phyloP scores from a whole-genome alignment of 2,888 invertebrate genomes.

The Ochropleura plecta region DNA sequence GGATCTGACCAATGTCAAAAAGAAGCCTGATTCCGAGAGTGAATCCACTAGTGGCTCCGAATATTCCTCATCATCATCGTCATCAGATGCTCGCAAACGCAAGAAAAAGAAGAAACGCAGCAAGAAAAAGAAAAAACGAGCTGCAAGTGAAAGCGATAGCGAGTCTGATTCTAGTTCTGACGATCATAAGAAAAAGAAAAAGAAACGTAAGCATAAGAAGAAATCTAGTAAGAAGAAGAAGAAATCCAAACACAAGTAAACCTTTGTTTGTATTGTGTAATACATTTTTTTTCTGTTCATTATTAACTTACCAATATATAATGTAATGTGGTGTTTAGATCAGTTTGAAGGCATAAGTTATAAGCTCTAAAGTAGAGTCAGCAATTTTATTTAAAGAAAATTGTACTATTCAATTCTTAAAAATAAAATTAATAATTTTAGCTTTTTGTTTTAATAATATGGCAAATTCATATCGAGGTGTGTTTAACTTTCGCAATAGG shows the following conservation, averaged over 20 bases:
- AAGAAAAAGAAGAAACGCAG: constrained; percentile 92
- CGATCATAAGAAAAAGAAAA: constrained; percentile 92
- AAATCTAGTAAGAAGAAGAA: constrained; percentile 94
- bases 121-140: constrained; percentile 91
- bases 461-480: not conserved
- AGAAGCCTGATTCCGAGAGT: constrained; percentile 86
- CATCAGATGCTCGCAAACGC: constrained; percentile 89
- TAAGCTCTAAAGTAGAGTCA: constrained; percentile 46
- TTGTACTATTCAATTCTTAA: constrained; percentile 39
- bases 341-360: constrained; percentile 51
- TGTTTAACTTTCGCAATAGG: not conserved
- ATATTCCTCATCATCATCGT: constrained; percentile 88
- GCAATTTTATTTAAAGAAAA: constrained; percentile 41
- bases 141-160: constrained; percentile 91
- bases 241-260: constrained; percentile 91
- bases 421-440: constrained; percentile 40
- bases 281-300: constrained; percentile 45
- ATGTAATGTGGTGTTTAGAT: constrained; percentile 53
- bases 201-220: constrained; percentile 93
- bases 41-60: constrained; percentile 87
- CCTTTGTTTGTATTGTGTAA: constrained; percentile 41
- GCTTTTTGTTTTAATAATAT: constrained; percentile 11
- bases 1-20: constrained; percentile 87
- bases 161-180: constrained; percentile 93
- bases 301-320: constrained; percentile 47